Evolutionary conservation across 2,888 invertebrate species (phyloP).

Genomic region (Drosophila demipolita): DNA sequence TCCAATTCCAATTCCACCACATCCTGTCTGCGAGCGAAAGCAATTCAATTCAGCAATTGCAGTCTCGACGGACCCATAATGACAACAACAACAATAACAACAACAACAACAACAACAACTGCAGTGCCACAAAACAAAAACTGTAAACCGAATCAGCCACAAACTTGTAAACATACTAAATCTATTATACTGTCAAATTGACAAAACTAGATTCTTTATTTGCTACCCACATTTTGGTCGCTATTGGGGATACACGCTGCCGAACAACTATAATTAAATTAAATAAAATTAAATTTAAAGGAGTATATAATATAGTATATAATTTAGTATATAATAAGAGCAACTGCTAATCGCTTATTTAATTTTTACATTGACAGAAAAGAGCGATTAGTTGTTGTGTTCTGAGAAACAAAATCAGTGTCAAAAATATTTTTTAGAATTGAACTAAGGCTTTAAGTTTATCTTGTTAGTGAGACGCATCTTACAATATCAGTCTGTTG

Average conservation of each 20-base stretch:
- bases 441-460: not conserved
- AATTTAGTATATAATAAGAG: not conserved
- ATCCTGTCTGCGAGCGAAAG: slow-evolving; percentile 66
- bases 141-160: slow-evolving; percentile 40
- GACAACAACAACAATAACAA: slow-evolving; percentile 31
- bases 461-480: not conserved
- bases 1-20: slow-evolving; percentile 75
- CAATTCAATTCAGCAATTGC: slow-evolving; percentile 71
- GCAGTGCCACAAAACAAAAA: slow-evolving; percentile 23
- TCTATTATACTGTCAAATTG: slow-evolving; percentile 79
- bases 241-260: slow-evolving; percentile 21
- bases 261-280: not conserved
- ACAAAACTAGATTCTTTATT: slow-evolving; percentile 69
- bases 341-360: not conserved
- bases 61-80: slow-evolving; percentile 50
- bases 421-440: not conserved
- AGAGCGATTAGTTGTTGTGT: not conserved
- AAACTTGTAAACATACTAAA: slow-evolving; percentile 72
- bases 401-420: not conserved
- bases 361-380: not conserved
- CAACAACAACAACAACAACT: slow-evolving; percentile 1
- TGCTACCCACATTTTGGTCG: slow-evolving; percentile 2
- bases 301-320: not conserved
- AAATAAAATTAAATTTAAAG: not conserved
- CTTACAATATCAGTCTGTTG: not conserved